Evolutionary conservation across 2,888 invertebrate species (phyloP).

Genomic region (Sphecodes monilicornis): DNA sequence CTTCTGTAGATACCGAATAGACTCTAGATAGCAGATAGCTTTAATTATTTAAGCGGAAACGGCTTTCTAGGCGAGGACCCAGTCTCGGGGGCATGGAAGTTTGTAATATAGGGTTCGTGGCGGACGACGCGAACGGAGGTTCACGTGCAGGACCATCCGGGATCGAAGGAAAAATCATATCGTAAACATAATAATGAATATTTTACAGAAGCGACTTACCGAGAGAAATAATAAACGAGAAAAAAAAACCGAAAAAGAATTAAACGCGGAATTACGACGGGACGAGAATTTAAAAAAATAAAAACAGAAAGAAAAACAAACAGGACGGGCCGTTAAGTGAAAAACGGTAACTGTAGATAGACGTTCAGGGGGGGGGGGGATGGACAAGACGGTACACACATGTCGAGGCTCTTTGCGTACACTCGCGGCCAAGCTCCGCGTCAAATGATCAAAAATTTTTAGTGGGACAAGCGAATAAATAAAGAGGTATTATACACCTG

Average conservation of each 20-base stretch:
- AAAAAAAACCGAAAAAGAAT: neutral
- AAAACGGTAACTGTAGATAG: conserved; percentile 81
- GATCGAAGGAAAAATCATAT: conserved; percentile 81
- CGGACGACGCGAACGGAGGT: conserved; percentile 68
- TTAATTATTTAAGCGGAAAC: conserved; percentile 83
- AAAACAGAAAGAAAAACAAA: neutral
- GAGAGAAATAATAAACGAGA: conserved; percentile 7
- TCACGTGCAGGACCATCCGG: conserved; percentile 44
- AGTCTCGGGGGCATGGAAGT: conserved; percentile 56
- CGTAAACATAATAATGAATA: conserved; percentile 84
- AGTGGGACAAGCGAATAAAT: conserved; percentile 30
- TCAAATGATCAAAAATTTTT: conserved; percentile 71
- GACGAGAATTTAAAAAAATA: neutral
- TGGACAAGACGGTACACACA: conserved; percentile 38
- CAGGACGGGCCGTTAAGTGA: neutral
- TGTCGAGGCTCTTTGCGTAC: conserved; percentile 61
- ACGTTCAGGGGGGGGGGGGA: conserved; percentile 59
- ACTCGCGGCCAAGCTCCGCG: conserved; percentile 50
- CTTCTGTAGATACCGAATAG: conserved; percentile 83
- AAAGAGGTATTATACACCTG: conserved; percentile 38
- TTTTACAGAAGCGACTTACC: conserved; percentile 80
- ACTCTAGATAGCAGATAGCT: conserved; percentile 83
- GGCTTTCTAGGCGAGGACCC: conserved; percentile 76
- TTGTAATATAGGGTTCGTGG: conserved; percentile 75
- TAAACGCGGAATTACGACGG: neutral